Base-by-base conservation (phyloP, 2,888 invertebrate species). In the Drosophila setosimentum region DNA sequence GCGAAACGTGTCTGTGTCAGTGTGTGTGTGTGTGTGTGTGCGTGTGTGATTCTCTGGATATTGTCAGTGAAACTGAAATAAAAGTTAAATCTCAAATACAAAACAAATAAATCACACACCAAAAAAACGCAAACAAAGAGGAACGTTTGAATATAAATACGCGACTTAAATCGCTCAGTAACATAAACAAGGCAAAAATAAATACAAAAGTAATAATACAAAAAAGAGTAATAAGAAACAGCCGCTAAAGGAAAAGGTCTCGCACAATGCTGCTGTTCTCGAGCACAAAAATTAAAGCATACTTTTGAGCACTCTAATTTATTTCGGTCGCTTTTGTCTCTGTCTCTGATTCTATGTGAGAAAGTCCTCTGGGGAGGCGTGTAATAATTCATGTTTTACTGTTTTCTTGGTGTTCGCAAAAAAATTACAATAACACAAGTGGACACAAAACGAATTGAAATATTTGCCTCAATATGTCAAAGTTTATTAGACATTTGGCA, bases 401-500 rank as follows among this genome's bases (percentile, higher is more conserved):
- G 40, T 71, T 57, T 67, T 53, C 16, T 57, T 59, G 59, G 68
- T 64, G 45, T 49, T 55, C 42, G n/a, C 29, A 70, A 58, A 76
- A 72, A 82, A 54, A 79, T 66, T 64, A 71, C 66, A 87, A 76
- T 62, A 68, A 54, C 53, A 61, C 55, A 54, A 71, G 54, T 59
- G 73, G 50, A 72, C 55, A 71, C 60, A 49, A 65, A 62, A 27
- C 49, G 62, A 75, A 71, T 82, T 81, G 83, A 87, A 83, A 88
- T 86, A 86, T 86, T 86, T 83, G 75, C 80, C 78, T 66, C 90
- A 87, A 90, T 90, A 86, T 90, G 89, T 87, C 87, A 87, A 87
- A 90, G 77, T 89, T 86, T 83, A 86, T 90, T 90, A 90, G 80
- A 90, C 83, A 86, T 82, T 90, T 83, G 79, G 82, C 89, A 84